Conservation (phyloP, 2,888 invertebrate genomes). For the Tanytarsus gracilentus region DNA sequence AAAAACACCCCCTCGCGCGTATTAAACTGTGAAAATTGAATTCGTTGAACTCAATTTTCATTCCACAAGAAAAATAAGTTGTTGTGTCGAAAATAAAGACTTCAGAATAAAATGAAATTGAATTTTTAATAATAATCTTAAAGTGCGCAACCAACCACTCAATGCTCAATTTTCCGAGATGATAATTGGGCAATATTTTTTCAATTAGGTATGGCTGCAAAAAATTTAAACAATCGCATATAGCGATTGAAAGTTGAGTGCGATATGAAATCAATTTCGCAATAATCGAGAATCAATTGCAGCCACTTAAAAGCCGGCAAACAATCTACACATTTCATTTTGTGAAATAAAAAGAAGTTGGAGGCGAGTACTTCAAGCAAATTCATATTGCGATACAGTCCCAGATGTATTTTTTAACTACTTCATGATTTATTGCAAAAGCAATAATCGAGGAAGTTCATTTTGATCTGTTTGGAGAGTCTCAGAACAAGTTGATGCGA, state of each 20-base stretch:
- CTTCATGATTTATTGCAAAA: too few relatives aligned
- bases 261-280: constrained; percentile 10
- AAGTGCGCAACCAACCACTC: background rate
- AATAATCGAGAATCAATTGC: constrained; percentile 18
- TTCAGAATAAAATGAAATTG: constrained; percentile 14
- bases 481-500: too few relatives aligned
- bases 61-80: background rate
- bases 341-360: too few relatives aligned
- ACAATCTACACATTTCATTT: background rate
- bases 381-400: too few relatives aligned
- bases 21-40: too few relatives aligned
- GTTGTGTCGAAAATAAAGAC: constrained; percentile 3
- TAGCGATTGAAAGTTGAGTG: background rate
- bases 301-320: constrained; percentile 12
- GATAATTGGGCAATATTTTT: constrained; percentile 15
- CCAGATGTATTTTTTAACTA: too few relatives aligned
- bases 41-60: too few relatives aligned
- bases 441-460: too few relatives aligned
- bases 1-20: too few relatives aligned
- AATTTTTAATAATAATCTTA: constrained; percentile 8
- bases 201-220: background rate
- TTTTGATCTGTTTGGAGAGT: too few relatives aligned
- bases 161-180: background rate
- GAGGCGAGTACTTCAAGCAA: too few relatives aligned
- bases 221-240: background rate